Conservation (phyloP, 1,140 invertebrate genomes). For the Scylla paramamosain region DNA sequence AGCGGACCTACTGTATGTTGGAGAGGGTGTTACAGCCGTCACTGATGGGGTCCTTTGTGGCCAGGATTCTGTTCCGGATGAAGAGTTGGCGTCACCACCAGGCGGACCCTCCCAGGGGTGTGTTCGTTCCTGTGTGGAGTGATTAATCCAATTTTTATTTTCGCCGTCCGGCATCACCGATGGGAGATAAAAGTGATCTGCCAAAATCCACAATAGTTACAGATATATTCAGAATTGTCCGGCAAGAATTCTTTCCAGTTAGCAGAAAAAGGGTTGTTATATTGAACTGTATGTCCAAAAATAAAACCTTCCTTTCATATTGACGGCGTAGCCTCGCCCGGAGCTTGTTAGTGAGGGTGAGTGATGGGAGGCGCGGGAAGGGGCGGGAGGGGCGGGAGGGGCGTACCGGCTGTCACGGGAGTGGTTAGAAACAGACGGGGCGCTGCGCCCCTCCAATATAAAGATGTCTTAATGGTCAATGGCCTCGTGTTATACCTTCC, state of each 20-base stretch:
- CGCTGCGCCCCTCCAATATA: not conserved
- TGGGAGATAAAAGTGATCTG: not conserved
- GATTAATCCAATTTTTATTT: conserved; percentile 7
- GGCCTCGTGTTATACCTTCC: not conserved
- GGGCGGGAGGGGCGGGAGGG: not conserved
- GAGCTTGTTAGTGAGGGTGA: not conserved
- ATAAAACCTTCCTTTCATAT: not conserved
- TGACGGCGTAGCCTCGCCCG: not conserved
- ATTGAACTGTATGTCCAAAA: conserved; percentile 10
- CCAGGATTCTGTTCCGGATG: conserved; percentile 62
- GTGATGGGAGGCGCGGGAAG: not conserved
- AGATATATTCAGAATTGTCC: conserved; percentile 3
- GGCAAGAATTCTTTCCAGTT: not conserved
- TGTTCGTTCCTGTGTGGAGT: conserved; percentile 6
- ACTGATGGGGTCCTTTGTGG: conserved; percentile 63
- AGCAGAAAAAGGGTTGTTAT: conserved; percentile 11
- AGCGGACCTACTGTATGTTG: conserved; percentile 63
- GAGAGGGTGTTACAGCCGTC: conserved; percentile 66
- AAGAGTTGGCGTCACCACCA: conserved; percentile 39
- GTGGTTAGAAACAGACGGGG: conserved; percentile 8
- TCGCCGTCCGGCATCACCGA: conserved; percentile 5
- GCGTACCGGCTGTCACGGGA: not conserved
- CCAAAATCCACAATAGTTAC: not conserved
- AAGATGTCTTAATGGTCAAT: conserved; percentile 4
- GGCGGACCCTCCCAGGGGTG: conserved; percentile 27